Conservation (phyloP, 2,888 invertebrate genomes). For the Agriopis aurantiaria region DNA sequence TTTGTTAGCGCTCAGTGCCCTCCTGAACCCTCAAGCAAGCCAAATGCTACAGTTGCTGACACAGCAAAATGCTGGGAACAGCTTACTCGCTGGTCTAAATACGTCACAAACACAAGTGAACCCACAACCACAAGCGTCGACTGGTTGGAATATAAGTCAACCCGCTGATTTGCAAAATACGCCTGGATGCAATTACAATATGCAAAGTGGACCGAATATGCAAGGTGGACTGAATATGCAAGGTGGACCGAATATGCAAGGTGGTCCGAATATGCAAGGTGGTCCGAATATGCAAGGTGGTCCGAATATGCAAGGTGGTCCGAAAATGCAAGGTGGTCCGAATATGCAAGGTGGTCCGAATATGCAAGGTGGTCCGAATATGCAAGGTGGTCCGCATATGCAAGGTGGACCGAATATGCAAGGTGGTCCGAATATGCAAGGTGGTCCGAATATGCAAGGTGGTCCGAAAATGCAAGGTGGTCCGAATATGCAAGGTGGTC, state of each 20-base stretch:
- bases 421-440: slow-evolving; percentile 3
- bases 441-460: background rate
- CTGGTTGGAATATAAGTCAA: background rate
- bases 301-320: background rate
- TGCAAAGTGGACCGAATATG: slow-evolving; percentile 14
- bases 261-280: slow-evolving; percentile 12
- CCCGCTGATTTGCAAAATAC: slow-evolving; percentile 1
- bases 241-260: slow-evolving; percentile 18
- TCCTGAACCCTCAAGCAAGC: slow-evolving; percentile 17
- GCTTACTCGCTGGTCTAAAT: background rate
- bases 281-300: background rate
- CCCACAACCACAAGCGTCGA: background rate
- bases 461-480: background rate
- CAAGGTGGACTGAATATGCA: slow-evolving; percentile 28
- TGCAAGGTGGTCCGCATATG: background rate
- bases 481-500: background rate
- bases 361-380: background rate
- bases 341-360: background rate
- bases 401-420: slow-evolving; percentile 1
- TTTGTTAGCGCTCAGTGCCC: slow-evolving; percentile 5
- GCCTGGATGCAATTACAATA: background rate
- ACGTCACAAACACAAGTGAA: background rate
- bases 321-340: background rate
- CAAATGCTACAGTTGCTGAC: slow-evolving; percentile 15
- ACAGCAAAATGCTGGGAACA: background rate